Conservation (phyloP, 2,888 invertebrate species). For the Diarsia mendica region DNA sequence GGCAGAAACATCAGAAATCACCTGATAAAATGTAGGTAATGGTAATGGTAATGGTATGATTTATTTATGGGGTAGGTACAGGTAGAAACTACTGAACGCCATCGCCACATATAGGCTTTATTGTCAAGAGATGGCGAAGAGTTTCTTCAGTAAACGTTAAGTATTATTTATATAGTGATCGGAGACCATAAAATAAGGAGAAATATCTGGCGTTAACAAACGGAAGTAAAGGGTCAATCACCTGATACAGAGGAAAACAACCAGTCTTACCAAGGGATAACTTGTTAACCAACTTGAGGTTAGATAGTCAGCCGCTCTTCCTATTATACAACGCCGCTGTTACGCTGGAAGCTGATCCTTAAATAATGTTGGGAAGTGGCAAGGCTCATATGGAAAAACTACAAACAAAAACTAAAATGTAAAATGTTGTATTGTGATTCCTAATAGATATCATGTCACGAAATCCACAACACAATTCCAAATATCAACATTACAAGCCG, state of each 20-base stretch:
- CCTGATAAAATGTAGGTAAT: too few species aligned
- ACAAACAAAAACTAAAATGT: neutral
- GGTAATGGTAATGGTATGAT: too few species aligned
- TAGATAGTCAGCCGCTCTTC: neutral
- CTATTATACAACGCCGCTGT: neutral
- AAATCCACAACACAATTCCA: conserved; percentile 23
- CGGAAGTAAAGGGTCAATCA: too few species aligned
- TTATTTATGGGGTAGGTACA: too few species aligned
- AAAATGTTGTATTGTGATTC: neutral
- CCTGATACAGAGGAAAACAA: too few species aligned
- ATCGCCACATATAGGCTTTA: neutral
- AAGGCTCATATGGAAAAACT: too few species aligned
- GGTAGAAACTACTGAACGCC: too few species aligned
- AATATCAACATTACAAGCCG: conserved; percentile 3
- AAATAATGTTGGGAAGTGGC: neutral
- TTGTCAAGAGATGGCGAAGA: neutral
- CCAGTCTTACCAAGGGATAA: too few species aligned
- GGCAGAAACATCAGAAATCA: neutral
- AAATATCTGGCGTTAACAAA: neutral
- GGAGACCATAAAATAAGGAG: neutral
- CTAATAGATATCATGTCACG: conserved; percentile 1
- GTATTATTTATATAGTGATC: too few species aligned
- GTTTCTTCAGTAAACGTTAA: neutral
- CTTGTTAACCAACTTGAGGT: too few species aligned
- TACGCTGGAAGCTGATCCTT: neutral